Base-by-base conservation (phyloP, 2,797 vertebrate genomes). In the Argya squamiceps region DNA sequence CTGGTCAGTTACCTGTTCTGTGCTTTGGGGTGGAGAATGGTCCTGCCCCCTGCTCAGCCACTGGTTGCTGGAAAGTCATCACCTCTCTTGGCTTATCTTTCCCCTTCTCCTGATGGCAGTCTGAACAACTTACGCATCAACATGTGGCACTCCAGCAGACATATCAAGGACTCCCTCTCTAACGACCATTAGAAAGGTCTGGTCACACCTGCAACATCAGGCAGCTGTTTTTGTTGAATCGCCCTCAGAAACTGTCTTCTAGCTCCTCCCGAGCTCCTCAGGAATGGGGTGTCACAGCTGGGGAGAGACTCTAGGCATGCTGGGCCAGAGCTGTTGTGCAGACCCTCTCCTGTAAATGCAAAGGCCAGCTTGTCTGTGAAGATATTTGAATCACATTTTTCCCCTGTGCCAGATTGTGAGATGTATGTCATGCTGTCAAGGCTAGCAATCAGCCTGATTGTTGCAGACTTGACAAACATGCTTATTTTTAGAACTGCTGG, bases 401-500 rank as follows among this genome's bases (percentile, higher is more conserved):
- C 73, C 79, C 68, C 70, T 62, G 76, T 78, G 58, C 86, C 91
- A 94, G 64, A 94, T 87, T 97, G 92, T 49, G n/a, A 94, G 95
- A 84, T 71, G 65, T 90, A 92, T 88, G 96, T 96, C 91, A 96
- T 87, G 58, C 91, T 96, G 91, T 97, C 97, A 97, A 71, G 76
- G 44, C 70, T 60, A 96, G 96, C 93, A 96, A 95, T 97, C 94
- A 97, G 59, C 56, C 55, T 93, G 95, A 96, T 96, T 88, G 89
- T 93, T 93, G 78, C 80, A 91, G 84, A 39, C 78, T 88, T 97
- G 85, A 94, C 95, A 93, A 97, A 97, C 97, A 92, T 6, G 58
- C 95, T 91, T 84, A 95, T 97, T 98, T 97, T 97, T 93, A 95
- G 94, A 97, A 91, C 94, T 96, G 93, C 70, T 93, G 95, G 92